Evolutionary conservation across 2,888 invertebrate genomes (phyloP), one percentile per base, ranked within the genome.

Genomic region (Mythimna pallens): DNA sequence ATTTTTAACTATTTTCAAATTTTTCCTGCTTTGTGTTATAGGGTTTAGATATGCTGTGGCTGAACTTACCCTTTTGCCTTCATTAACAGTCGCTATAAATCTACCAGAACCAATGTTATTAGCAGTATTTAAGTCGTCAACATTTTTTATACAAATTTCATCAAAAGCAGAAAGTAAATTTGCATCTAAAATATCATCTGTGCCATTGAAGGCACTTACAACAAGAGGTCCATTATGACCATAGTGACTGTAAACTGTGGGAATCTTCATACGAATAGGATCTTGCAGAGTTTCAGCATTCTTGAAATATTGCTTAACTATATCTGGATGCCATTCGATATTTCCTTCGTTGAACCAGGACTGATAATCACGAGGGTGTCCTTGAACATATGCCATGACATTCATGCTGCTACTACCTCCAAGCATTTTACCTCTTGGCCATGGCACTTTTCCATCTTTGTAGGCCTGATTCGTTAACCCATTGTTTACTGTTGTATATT

Each of bases 361-460:
- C 69, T 96, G 91, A 73, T 94, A 97, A 83, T 97, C 97, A 1
- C 87, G 76, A 0, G 88, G 86, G 70, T 92, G 94, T 0, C 97
- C 97, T 30, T 95, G 94, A 1, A 96, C 90, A 82, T 58, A 58
- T 36, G 96, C 89, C 94, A 97, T 97, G 12, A 91, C 95, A 86
- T 97, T 97, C 0, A 97, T 89, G 4, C 93, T 58, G 22, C 97
- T 96, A 1, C 94, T 92, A 0, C 97, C 97, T 58, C 97, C 97
- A 78, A 97, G 91, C 89, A 97, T 94, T 88, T 97, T 97, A 0
- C 97, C 98, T 63, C 97, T 93, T 12, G 97, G 94, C 97, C 97
- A 97, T 8, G 81, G 82, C 3, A 92, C 88, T 55, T 84, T 59
- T 71, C 89, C 69, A 17, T 10, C 34, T 67, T 65, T 70, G 0